Percentiles rank a stretch among this genome's conserved stretches.
Conservation (phyloP, 2,797 vertebrate genomes). For the Sebastes oblongus region DNA sequence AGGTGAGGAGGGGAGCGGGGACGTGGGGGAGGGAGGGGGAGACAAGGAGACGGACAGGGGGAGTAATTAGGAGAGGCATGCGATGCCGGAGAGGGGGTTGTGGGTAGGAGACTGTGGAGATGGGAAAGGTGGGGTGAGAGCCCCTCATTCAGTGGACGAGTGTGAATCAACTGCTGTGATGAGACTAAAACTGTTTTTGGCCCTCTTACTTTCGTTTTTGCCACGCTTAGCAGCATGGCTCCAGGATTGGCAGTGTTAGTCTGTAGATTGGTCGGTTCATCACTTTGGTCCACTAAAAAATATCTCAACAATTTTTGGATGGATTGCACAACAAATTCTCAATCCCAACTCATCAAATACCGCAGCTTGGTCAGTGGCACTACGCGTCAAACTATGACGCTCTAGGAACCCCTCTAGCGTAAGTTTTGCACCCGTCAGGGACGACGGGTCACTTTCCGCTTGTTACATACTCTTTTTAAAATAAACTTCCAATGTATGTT, state of each 20-base stretch:
- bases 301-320: not conserved
- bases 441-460: too few relatives aligned
- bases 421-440: too few relatives aligned
- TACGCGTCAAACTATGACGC: fast-evolving
- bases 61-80: slow-evolving; percentile 67
- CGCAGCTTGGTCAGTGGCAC: too few relatives aligned
- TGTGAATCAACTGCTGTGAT: slow-evolving; percentile 2
- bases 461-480: too few relatives aligned
- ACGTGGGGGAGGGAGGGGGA: not conserved
- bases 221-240: not conserved
- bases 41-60: slow-evolving; percentile 56
- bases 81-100: slow-evolving; percentile 6
- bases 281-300: not conserved
- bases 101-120: slow-evolving; percentile 1
- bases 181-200: not conserved
- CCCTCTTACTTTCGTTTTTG: not conserved
- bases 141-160: not conserved
- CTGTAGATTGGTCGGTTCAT: fast-evolving
- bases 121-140: slow-evolving; percentile 12
- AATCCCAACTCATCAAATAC: not conserved
- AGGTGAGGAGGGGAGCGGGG: slow-evolving; percentile 41
- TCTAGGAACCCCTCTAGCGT: too few relatives aligned
- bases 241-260: too few relatives aligned
- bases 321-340: not conserved
- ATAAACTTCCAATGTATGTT: too few relatives aligned